Percentiles rank a stretch among this genome's conserved stretches.
These are phyloP conservation scores for Cerastis rubricosa DNA, from an alignment of 2,888 invertebrate genomes.

Conservation along the genomic window DNA sequence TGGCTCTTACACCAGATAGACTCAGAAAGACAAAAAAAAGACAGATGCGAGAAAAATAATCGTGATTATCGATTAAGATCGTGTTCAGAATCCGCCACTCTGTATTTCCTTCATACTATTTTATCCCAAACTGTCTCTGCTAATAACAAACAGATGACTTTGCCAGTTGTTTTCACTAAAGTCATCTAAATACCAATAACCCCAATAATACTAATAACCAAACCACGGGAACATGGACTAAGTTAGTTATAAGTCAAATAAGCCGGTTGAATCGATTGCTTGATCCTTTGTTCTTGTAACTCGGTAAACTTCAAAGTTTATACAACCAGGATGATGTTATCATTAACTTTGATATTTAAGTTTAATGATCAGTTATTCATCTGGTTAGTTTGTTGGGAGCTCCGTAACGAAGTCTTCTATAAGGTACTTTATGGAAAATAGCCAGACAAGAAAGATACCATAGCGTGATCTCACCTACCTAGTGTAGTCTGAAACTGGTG, in stretches of 20 bases:
- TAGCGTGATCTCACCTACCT: not conserved
- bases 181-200: constrained; percentile 37
- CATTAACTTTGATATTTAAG: constrained; percentile 40
- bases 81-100: not conserved
- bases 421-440: not conserved
- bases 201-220: constrained; percentile 53
- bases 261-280: constrained; percentile 59
- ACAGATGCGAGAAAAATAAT: not conserved
- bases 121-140: constrained; percentile 25
- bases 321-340: constrained; percentile 35
- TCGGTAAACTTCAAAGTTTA: constrained; percentile 42
- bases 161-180: constrained; percentile 33
- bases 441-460: not conserved
- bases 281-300: constrained; percentile 56
- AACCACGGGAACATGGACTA: constrained; percentile 42
- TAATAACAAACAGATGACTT: constrained; percentile 47
- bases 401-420: not conserved
- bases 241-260: constrained; percentile 59
- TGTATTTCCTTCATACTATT: constrained; percentile 23
- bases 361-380: constrained; percentile 16
- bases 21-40: not conserved
- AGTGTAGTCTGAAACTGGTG: no score
- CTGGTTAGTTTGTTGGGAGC: not conserved
- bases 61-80: not conserved
- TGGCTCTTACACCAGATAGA: not conserved